phyloP scores from a whole-genome alignment of 2,888 invertebrate genomes.

The Watsonalla binaria region DNA sequence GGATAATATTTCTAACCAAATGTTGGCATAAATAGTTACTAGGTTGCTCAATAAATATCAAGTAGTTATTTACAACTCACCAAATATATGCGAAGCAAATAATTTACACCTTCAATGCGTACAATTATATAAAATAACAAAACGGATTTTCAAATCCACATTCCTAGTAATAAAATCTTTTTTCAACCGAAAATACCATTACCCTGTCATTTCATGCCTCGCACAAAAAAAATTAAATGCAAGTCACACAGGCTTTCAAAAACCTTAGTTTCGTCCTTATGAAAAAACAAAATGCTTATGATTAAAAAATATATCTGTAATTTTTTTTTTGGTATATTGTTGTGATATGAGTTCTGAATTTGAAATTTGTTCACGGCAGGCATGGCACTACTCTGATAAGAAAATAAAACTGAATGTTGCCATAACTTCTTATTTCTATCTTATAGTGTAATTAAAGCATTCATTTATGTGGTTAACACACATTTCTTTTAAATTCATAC shows the following conservation, averaged over 20 bases:
- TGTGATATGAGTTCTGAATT: slow-evolving; percentile 3
- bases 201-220: slow-evolving; percentile 73
- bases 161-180: slow-evolving; percentile 1
- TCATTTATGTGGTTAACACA: slow-evolving; percentile 58
- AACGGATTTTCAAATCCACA: too few species aligned
- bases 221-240: slow-evolving; percentile 50
- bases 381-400: slow-evolving; percentile 57
- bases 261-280: slow-evolving; percentile 5
- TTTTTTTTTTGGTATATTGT: too few species aligned
- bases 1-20: too few species aligned
- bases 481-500: slow-evolving; percentile 29
- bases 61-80: too few species aligned
- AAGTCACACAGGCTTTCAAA: slow-evolving; percentile 35
- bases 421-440: slow-evolving; percentile 51
- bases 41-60: too few species aligned
- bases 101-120: too few species aligned
- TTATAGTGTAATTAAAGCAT: slow-evolving; percentile 76
- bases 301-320: slow-evolving; percentile 8
- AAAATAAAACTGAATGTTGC: slow-evolving; percentile 25
- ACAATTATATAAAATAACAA: too few species aligned
- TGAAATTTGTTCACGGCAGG: slow-evolving; percentile 5
- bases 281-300: too few species aligned
- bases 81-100: too few species aligned
- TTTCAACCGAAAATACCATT: slow-evolving; percentile 40
- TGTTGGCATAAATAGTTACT: too few species aligned